A percentile compares a stretch with the other conserved stretches of the same genome.
Evolutionary conservation across 1,140 invertebrate species (phyloP).

Genomic region (Sycobia sp.): DNA sequence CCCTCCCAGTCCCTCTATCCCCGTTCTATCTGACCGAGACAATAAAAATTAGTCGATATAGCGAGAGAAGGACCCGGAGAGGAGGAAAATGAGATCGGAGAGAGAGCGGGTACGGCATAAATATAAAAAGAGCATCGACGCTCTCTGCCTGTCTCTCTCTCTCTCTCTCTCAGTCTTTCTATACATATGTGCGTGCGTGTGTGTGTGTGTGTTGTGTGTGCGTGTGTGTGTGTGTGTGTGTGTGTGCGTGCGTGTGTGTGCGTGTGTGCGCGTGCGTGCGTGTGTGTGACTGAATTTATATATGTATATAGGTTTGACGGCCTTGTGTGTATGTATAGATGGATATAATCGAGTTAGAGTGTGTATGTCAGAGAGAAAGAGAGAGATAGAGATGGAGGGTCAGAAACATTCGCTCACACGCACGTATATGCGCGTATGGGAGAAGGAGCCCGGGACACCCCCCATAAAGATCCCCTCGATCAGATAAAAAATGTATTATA

Average conservation of each 20-base stretch:
- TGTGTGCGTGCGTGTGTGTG: constrained; percentile 15
- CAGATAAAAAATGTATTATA: constrained; percentile 65
- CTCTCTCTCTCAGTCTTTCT: constrained; percentile 38
- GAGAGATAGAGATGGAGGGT: constrained; percentile 14
- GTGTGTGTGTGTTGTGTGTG: too few species aligned
- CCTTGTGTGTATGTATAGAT: constrained; percentile 18
- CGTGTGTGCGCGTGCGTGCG: constrained; percentile 28
- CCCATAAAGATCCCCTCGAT: constrained; percentile 63
- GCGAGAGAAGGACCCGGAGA: constrained; percentile 10
- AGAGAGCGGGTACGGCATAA: constrained; percentile 14
- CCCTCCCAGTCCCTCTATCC: background rate
- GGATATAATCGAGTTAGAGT: background rate
- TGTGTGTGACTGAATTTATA: too few species aligned
- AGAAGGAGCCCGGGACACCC: constrained; percentile 32
- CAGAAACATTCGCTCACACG: too few species aligned
- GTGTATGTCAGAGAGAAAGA: constrained; percentile 20
- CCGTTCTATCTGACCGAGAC: constrained; percentile 24
- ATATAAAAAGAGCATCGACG: constrained; percentile 33
- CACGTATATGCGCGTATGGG: too few species aligned
- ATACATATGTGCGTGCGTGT: constrained; percentile 19
- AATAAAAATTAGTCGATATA: constrained; percentile 36
- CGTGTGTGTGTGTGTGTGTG: constrained; percentile 36
- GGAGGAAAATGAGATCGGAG: constrained; percentile 33
- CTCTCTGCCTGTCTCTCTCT: constrained; percentile 33
- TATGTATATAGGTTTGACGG: too few species aligned